Conservation (phyloP, 2,888 invertebrate genomes). For the Caenorhabditis plicata region DNA sequence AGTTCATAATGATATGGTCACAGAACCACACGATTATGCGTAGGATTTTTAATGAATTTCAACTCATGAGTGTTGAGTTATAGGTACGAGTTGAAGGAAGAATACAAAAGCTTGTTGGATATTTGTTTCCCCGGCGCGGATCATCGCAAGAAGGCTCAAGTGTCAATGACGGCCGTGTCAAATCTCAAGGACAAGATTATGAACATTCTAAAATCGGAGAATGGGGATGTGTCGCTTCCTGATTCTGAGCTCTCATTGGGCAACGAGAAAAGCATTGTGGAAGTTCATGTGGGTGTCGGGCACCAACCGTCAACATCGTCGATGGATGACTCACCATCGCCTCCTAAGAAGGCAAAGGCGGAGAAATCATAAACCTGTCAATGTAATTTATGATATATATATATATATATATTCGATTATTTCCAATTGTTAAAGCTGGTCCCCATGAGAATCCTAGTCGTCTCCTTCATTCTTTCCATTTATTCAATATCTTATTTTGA, state of each 20-base stretch:
- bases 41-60: constrained; percentile 9
- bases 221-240: constrained; percentile 20
- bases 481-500: too few relatives aligned
- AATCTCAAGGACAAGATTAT: constrained; percentile 20
- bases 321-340: too few relatives aligned
- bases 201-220: constrained; percentile 23
- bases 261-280: constrained; percentile 18
- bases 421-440: too few relatives aligned
- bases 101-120: constrained; percentile 27
- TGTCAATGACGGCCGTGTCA: constrained; percentile 14
- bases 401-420: too few relatives aligned
- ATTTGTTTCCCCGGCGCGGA: constrained; percentile 38
- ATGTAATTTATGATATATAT: too few relatives aligned
- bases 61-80: background rate
- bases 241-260: constrained; percentile 18
- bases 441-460: too few relatives aligned
- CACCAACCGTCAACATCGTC: too few relatives aligned
- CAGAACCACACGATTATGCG: constrained; percentile 34
- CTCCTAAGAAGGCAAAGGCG: too few relatives aligned
- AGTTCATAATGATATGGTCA: constrained; percentile 10
- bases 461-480: too few relatives aligned
- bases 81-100: constrained; percentile 25
- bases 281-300: constrained; percentile 34
- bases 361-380: too few relatives aligned
- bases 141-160: constrained; percentile 18